Base-by-base conservation (phyloP, 2,113 vertebrate species). In the Hippoglossus stenolepis region DNA sequence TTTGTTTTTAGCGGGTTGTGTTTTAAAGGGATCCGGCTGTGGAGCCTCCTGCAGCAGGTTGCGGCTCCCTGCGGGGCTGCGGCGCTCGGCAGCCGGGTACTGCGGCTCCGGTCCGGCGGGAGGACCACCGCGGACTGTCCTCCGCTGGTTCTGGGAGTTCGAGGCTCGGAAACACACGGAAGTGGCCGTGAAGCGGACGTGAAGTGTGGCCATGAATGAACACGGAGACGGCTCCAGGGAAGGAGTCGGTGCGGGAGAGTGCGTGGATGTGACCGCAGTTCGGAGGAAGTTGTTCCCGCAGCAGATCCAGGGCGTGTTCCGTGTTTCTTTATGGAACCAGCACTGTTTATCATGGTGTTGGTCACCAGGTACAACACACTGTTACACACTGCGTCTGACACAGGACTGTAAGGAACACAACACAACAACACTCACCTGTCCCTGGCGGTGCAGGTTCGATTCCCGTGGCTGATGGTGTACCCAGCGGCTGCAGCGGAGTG, bases 301-400 rank as follows among this genome's bases (percentile, higher is more conserved):
- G 73, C 9, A 68, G 64, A 67, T 61, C 67, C 53, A 93, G 90
- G 90, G 92, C 90, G 92, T 91, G 87, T 89, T 90, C 91, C 73
- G 15, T 40, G 31, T 40, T 40, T 83, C 68, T 84, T 54, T 11
- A 13, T 12, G 40, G 40, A 43, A 43, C 40, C 40, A 43, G 40
- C 40, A 3, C 40, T 12, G 40, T 13, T 43, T 11, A 13, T 43
- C 11, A 11, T 43, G 40, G 40, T 11, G 40, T 43, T 3, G 13
- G 11, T 3, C 13, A 43, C 40, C 78, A 76, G 66, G 63, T 8
- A 23, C 54, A 56, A 58, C 14, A 60, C 18, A 4, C 5, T 21
- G 3, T 40, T 28, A 28, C 0, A 66, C 14, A 60, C 5, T 9
- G 31, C 9, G 31, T 9, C 7, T 1, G 8, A 77, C 61, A 70